Evolutionary conservation across 2,797 vertebrate genomes (phyloP).

Genomic region (Pseudochirops corinnae): DNA sequence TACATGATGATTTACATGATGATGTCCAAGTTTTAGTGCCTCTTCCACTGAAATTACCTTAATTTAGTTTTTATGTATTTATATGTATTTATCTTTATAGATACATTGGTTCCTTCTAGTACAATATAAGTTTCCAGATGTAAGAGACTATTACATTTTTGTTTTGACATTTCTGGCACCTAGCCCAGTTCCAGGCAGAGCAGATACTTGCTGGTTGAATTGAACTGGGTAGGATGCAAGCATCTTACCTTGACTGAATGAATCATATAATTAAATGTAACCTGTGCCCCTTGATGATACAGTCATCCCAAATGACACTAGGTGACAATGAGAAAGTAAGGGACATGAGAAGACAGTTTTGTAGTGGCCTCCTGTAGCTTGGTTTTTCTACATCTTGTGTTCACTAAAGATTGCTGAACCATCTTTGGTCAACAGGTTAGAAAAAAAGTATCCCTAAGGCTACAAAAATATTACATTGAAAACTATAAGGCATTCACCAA

Average conservation of each 20-base stretch:
- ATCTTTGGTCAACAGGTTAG: background rate
- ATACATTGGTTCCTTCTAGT: background rate
- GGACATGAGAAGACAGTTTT: constrained; percentile 3
- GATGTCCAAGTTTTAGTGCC: background rate
- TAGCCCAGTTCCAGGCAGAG: background rate
- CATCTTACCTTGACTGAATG: constrained; percentile 23
- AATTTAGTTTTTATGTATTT: background rate
- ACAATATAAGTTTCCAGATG: background rate
- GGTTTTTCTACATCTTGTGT: background rate
- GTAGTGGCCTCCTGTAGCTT: background rate
- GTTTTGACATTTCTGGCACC: background rate
- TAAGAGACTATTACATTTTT: background rate
- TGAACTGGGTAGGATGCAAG: background rate
- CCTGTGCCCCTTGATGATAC: background rate
- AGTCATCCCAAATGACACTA: background rate
- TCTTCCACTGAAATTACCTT: background rate
- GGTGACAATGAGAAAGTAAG: background rate
- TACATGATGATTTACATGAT: too few species aligned
- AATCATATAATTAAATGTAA: constrained; percentile 18
- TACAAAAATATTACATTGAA: background rate
- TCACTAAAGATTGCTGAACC: background rate
- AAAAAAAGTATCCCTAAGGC: background rate
- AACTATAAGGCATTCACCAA: background rate
- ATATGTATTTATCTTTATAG: background rate
- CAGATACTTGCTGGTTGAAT: background rate